Percentiles rank a stretch among this genome's conserved stretches.
Evolutionary conservation across 2,113 vertebrate genomes (phyloP).

Genomic region (Notothenia rossii): DNA sequence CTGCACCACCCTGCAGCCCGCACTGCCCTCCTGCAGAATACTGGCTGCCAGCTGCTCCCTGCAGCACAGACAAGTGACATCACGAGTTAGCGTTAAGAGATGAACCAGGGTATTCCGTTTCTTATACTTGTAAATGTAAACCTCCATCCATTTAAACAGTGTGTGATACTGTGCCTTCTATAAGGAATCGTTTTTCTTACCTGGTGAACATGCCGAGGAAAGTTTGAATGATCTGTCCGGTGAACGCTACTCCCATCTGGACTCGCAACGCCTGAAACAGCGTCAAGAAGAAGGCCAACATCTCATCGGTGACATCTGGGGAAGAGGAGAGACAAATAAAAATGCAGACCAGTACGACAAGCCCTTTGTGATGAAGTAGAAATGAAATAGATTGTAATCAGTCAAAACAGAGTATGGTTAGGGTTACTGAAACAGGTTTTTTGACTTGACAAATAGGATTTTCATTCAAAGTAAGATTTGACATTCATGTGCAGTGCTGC

Average conservation of each 20-base stretch:
- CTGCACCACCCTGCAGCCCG: slow-evolving; percentile 94
- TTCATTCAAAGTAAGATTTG: not conserved
- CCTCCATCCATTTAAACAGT: not conserved
- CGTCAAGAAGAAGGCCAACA: slow-evolving; percentile 98
- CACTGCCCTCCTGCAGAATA: slow-evolving; percentile 96
- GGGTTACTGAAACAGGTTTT: not conserved
- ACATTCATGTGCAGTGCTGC: not conserved
- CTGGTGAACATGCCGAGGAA: slow-evolving; percentile 99
- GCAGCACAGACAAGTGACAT: slow-evolving; percentile 16
- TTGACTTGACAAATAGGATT: not conserved
- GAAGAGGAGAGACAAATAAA: slow-evolving; percentile 13
- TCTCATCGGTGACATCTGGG: slow-evolving; percentile 96
- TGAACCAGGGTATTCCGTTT: not conserved
- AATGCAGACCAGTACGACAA: not conserved
- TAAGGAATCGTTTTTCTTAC: slow-evolving; percentile 71
- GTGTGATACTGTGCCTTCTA: not conserved
- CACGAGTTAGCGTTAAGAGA: not conserved
- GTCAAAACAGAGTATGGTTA: not conserved
- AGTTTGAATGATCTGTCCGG: slow-evolving; percentile 97
- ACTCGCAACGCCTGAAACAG: slow-evolving; percentile 96
- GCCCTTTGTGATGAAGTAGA: no score
- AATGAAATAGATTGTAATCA: not conserved
- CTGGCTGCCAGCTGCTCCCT: slow-evolving; percentile 98
- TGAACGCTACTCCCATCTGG: slow-evolving; percentile 98
- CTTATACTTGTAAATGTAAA: not conserved